Evolutionary conservation across 2,888 invertebrate species (phyloP).

Genomic region (Euclidia mi): DNA sequence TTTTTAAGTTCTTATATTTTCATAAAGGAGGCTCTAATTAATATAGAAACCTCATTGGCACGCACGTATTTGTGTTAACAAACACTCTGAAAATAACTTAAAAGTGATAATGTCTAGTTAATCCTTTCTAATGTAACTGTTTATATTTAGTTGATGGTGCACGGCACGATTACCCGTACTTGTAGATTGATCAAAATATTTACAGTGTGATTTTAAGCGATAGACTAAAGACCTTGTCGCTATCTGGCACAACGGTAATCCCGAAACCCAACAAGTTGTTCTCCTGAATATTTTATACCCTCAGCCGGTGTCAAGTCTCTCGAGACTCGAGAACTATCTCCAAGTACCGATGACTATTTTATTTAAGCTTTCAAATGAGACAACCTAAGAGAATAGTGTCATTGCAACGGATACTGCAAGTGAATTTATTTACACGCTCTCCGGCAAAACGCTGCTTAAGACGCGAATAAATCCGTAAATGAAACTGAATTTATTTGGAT

Average conservation of each 20-base stretch:
- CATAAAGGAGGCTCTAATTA: too few relatives aligned
- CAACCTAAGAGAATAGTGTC: constrained; percentile 10
- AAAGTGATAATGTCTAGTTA: too few relatives aligned
- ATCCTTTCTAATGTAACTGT: not conserved
- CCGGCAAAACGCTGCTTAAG: not conserved
- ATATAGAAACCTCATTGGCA: too few relatives aligned
- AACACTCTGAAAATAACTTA: too few relatives aligned
- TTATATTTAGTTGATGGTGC: not conserved
- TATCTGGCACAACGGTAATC: constrained; percentile 9
- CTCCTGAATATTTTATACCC: constrained; percentile 11
- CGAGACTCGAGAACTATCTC: constrained; percentile 1
- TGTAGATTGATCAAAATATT: constrained; percentile 1
- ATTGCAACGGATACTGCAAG: constrained; percentile 4
- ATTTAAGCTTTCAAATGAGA: constrained; percentile 14
- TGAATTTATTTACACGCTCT: not conserved
- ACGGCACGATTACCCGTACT: not conserved
- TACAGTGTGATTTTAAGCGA: constrained; percentile 7
- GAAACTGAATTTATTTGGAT: not conserved
- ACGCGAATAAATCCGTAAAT: not conserved
- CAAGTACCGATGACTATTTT: constrained; percentile 6
- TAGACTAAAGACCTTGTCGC: constrained; percentile 6
- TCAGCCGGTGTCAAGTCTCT: not conserved
- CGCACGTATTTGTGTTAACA: too few relatives aligned
- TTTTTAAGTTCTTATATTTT: too few relatives aligned
- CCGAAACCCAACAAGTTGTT: constrained; percentile 8